phyloP scores from a whole-genome alignment of 2,113 vertebrate genomes.

The Ranitomeya variabilis region DNA sequence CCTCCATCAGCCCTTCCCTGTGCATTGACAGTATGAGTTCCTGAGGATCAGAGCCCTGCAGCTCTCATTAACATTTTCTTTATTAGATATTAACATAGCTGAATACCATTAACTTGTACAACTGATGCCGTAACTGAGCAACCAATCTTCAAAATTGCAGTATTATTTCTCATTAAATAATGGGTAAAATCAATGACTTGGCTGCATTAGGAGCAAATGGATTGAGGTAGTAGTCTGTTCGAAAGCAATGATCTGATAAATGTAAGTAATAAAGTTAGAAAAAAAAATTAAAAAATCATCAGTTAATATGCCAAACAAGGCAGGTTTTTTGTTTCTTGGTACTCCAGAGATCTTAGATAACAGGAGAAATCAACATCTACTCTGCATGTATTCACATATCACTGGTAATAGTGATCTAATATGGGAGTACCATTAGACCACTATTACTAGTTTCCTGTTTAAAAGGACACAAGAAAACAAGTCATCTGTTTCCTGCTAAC shows the following conservation, averaged over 20 bases:
- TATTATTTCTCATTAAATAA: not conserved
- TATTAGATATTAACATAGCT: slow-evolving; percentile 49
- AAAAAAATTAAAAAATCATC: too few relatives aligned
- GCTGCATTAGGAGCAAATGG: not conserved
- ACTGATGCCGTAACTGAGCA: slow-evolving; percentile 1
- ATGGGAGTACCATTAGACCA: too few relatives aligned
- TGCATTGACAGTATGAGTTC: slow-evolving; percentile 11
- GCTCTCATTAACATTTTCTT: slow-evolving; percentile 28
- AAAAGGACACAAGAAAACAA: too few relatives aligned
- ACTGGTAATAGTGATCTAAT: too few relatives aligned
- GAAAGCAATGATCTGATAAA: not conserved
- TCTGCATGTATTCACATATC: too few relatives aligned
- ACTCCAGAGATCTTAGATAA: too few relatives aligned
- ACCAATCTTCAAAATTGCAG: not conserved
- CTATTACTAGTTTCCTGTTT: too few relatives aligned
- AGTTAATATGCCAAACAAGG: too few relatives aligned
- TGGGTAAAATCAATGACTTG: not conserved
- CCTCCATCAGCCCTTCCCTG: slow-evolving; percentile 15
- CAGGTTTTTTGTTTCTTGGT: too few relatives aligned
- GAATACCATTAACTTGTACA: slow-evolving; percentile 20
- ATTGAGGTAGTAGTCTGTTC: not conserved
- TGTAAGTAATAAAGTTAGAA: not conserved
- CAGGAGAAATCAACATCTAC: too few relatives aligned
- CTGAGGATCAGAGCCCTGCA: slow-evolving; percentile 15
- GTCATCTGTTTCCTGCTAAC: too few relatives aligned